Evolutionary conservation across 2,113 vertebrate species (phyloP).

Genomic region (Malurus alboscapulatus): DNA sequence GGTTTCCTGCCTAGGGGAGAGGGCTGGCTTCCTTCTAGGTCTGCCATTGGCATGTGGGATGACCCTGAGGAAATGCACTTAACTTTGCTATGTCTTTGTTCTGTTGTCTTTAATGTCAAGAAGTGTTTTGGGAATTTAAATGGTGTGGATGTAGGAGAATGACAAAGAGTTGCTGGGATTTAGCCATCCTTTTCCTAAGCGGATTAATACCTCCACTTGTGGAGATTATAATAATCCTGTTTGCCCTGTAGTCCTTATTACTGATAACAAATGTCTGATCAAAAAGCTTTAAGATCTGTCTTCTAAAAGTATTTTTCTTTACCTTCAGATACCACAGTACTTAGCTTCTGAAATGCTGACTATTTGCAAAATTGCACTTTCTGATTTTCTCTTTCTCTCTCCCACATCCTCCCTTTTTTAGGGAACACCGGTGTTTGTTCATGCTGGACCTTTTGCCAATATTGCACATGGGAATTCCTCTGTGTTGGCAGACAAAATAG

Average conservation of each 20-base stretch:
- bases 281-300: not conserved
- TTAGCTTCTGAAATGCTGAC: not conserved
- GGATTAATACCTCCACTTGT: constrained; percentile 28
- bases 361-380: not conserved
- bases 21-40: not conserved
- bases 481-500: constrained; percentile 94
- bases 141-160: not conserved
- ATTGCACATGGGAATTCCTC: constrained; percentile 99
- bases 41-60: not conserved
- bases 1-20: not conserved
- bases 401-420: constrained; percentile 16
- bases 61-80: not conserved
- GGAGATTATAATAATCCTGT: constrained; percentile 45
- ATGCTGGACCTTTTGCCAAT: constrained; percentile 97
- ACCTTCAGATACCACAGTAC: not conserved
- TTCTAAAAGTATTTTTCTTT: not conserved
- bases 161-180: not conserved
- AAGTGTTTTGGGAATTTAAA: not conserved
- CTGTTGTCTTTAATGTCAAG: not conserved
- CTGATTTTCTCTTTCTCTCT: not conserved
- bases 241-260: not conserved
- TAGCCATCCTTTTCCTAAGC: constrained; percentile 7
- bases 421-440: constrained; percentile 96
- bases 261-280: not conserved
- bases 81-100: not conserved